These are phyloP conservation scores for Tyria jacobaeae DNA, from an alignment of 2,888 invertebrate species.

Conservation along the genomic window DNA sequence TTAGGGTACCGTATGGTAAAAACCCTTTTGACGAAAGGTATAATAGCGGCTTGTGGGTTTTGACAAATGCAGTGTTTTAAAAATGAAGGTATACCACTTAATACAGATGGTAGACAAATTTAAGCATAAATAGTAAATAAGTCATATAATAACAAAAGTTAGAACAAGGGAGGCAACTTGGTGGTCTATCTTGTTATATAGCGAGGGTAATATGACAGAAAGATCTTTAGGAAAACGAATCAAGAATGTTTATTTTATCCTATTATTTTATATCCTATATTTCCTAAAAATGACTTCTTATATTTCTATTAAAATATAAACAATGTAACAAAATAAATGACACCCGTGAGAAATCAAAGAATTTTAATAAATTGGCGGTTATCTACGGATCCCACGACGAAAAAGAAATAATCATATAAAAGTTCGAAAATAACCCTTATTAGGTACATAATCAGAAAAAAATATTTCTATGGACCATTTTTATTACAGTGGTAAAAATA, in stretches of 20 bases:
- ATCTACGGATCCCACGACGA: constrained; percentile 40
- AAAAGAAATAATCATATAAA: constrained; percentile 33
- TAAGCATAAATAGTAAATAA: background rate
- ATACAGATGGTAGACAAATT: background rate
- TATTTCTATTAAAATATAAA: background rate
- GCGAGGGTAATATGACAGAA: background rate
- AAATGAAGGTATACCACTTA: background rate
- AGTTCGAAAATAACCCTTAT: background rate
- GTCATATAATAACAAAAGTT: background rate
- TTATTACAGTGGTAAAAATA: background rate
- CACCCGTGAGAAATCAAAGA: constrained; percentile 22
- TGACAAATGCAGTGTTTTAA: no score
- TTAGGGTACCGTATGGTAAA: constrained; percentile 42
- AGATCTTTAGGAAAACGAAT: background rate
- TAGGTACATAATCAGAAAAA: no score
- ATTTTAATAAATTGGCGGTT: constrained; percentile 33
- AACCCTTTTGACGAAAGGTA: constrained; percentile 3
- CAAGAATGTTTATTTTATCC: background rate
- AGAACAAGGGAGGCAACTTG: background rate
- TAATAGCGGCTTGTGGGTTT: background rate
- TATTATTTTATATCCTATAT: background rate
- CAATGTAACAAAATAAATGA: constrained; percentile 16
- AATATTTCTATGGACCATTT: constrained; percentile 1
- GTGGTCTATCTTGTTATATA: background rate
- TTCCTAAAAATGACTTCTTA: background rate